Percentiles rank a stretch among this genome's conserved stretches.
Evolutionary conservation across 2,797 vertebrate genomes (phyloP).

Genomic region (Petrocephalus sullivani): DNA sequence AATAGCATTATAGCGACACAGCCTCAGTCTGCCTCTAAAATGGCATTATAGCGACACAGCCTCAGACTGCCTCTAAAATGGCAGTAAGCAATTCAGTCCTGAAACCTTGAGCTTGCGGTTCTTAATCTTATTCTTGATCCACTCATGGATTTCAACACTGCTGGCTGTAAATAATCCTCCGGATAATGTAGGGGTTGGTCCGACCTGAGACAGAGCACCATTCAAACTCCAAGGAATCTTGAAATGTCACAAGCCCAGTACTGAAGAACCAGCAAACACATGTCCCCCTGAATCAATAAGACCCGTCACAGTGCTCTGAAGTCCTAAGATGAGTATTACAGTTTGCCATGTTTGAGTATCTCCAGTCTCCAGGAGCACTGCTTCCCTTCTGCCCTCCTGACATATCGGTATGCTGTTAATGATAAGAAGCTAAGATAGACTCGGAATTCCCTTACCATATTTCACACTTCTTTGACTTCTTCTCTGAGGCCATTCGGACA

Average conservation of each 20-base stretch:
- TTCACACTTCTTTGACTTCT: background rate
- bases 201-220: background rate
- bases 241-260: background rate
- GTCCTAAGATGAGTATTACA: background rate
- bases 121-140: background rate
- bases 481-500: background rate
- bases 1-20: no score
- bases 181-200: background rate
- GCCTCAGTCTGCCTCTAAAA: no score
- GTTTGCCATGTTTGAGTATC: background rate
- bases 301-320: background rate
- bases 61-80: no score
- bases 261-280: background rate
- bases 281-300: background rate
- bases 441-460: background rate
- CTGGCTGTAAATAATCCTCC: background rate
- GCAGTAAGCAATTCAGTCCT: background rate
- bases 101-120: background rate
- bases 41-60: no score
- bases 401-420: background rate
- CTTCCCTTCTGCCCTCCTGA: background rate
- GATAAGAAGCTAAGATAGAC: background rate
- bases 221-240: background rate
- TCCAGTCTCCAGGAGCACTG: background rate
- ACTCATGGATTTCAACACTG: background rate